These are phyloP conservation scores for Ypsolopha sequella DNA, from an alignment of 2,888 invertebrate genomes.

Conservation along the genomic window DNA sequence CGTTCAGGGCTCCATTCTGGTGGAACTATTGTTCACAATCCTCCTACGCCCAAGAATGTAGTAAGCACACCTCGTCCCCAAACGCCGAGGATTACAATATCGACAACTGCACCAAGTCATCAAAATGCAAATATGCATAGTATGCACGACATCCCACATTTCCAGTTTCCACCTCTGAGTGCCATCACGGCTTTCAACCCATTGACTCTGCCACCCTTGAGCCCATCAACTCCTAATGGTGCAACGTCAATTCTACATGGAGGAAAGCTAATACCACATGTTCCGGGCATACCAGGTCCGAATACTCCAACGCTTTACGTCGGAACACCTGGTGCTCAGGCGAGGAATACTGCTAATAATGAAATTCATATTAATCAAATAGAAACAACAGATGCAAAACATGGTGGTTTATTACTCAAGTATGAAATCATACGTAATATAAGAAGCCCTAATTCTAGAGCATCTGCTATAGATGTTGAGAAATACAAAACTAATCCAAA, in stretches of 20 bases:
- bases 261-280: constrained; percentile 85
- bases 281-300: constrained; percentile 90
- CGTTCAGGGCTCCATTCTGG: constrained; percentile 87
- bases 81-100: constrained; percentile 69
- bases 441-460: constrained; percentile 32
- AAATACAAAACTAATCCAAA: constrained; percentile 18
- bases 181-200: constrained; percentile 80
- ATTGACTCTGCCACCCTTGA: constrained; percentile 72
- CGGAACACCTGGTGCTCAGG: constrained; percentile 25
- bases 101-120: constrained; percentile 61
- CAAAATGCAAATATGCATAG: constrained; percentile 67
- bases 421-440: constrained; percentile 35
- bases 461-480: constrained; percentile 29
- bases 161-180: constrained; percentile 77
- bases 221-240: constrained; percentile 64
- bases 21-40: constrained; percentile 80
- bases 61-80: constrained; percentile 51
- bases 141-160: constrained; percentile 63
- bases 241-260: constrained; percentile 75
- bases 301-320: constrained; percentile 67
- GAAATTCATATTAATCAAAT: constrained; percentile 23
- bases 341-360: constrained; percentile 25
- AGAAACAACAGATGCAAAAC: constrained; percentile 27
- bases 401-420: constrained; percentile 22
- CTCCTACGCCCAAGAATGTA: constrained; percentile 63